Conservation (phyloP, 2,888 invertebrate genomes). For the Troilus luridus region DNA sequence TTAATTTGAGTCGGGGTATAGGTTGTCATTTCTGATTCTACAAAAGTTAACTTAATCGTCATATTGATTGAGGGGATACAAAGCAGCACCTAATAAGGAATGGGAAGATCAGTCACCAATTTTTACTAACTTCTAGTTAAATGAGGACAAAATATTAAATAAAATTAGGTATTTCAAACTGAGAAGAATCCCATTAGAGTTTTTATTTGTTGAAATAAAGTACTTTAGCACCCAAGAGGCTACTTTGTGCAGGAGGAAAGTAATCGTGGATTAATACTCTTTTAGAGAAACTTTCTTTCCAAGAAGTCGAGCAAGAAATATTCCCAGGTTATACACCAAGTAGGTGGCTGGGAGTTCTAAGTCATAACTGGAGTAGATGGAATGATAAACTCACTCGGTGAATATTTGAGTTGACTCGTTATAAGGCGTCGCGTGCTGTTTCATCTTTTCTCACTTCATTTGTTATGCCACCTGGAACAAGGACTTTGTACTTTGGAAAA, state of each 20-base stretch:
- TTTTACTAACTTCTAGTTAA: no score
- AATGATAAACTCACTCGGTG: neutral
- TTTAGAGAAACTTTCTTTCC: neutral
- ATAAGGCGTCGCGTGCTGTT: neutral
- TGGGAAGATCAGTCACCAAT: no score
- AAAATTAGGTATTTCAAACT: neutral
- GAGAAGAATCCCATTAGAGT: neutral
- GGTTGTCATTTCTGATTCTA: no score
- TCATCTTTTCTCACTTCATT: conserved; percentile 28
- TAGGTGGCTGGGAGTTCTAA: neutral
- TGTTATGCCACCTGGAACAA: neutral
- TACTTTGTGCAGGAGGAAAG: neutral
- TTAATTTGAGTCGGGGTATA: no score
- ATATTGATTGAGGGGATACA: no score
- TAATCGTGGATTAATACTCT: neutral
- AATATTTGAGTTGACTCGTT: neutral
- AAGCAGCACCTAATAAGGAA: no score
- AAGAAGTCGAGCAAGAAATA: neutral
- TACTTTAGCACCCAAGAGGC: neutral
- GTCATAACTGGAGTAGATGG: neutral
- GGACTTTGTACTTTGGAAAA: neutral
- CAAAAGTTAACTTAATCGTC: no score
- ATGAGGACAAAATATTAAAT: neutral
- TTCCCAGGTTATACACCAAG: neutral
- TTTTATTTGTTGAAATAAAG: no score